Base-by-base conservation (phyloP, 1,140 invertebrate species). In the Drosophila obscura region DNA sequence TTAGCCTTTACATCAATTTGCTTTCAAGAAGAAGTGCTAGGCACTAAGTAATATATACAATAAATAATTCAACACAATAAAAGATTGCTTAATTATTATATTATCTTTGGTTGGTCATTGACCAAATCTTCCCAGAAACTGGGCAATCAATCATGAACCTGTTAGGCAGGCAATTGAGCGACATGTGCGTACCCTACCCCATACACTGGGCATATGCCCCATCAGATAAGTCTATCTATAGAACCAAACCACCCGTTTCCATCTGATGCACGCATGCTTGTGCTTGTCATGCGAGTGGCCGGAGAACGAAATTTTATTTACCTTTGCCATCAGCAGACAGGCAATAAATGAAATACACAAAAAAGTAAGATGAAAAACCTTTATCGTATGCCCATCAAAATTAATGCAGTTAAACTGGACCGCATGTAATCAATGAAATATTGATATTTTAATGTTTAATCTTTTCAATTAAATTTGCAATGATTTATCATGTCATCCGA, bases 401-500 rank as follows among this genome's bases (percentile, higher is more conserved):
- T 87, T 81, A 77, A 85, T 78, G 57, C 71, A 79, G 79, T 79
- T 79, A 69, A 79, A 72, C 71, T 58, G 26, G 35, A 39, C 35
- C 62, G 49, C 51, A 57, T 77, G 63, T 46, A 78, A 80, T 89
- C 79, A 80, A 83, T 77, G 71, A 83, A 88, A 83, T 83, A 87
- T 87, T 83, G 72, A 68, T 76, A 82, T 87, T 82, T 78, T 78
- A 82, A 87, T 87, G 81, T 87, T 87, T 88, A 88, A 87, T 87
- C 83, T 83, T 83, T 87, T 87, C 72, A 88, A 87, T 87, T 88
- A 87, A 87, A 87, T 88, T 85, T 69, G 58, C 50, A 66, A 79
- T 73, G 65, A 76, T 80, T 85, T 81, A 75, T 74, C 59, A 61
- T 58, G 64, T 39, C 49, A 31, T 43, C 13, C 41, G 53, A 73